These are phyloP conservation scores for Knipowitschia caucasica DNA, from an alignment of 2,797 vertebrate species.

Conservation along the genomic window DNA sequence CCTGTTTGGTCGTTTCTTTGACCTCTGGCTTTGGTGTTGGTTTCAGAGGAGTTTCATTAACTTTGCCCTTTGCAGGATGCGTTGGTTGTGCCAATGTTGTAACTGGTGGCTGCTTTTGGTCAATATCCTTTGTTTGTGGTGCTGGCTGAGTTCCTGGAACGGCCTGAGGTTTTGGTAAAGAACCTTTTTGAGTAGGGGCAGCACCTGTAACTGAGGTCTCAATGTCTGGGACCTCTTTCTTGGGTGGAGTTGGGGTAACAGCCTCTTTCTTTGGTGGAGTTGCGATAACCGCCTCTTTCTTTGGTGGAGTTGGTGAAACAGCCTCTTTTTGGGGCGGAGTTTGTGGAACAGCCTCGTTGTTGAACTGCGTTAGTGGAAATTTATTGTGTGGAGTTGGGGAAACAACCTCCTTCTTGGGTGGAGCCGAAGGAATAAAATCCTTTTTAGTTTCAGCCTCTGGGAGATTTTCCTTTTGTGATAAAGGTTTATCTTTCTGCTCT, in stretches of 20 bases:
- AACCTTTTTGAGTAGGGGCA: neutral
- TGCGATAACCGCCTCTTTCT: slow-evolving; percentile 29
- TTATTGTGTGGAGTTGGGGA: too few species aligned
- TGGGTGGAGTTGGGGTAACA: too few species aligned
- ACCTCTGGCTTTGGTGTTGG: too few species aligned
- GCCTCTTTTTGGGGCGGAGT: slow-evolving; percentile 7
- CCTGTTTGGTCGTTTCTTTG: slow-evolving; percentile 45
- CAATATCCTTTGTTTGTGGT: too few species aligned
- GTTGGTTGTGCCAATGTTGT: slow-evolving; percentile 53
- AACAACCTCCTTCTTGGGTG: slow-evolving; percentile 27
- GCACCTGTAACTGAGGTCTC: too few species aligned
- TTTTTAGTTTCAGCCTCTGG: slow-evolving; percentile 20
- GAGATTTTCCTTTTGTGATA: slow-evolving; percentile 36
- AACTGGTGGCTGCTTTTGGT: neutral
- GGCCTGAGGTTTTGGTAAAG: too few species aligned
- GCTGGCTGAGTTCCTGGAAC: too few species aligned
- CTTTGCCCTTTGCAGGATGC: slow-evolving; percentile 41
- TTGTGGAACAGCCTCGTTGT: slow-evolving; percentile 20
- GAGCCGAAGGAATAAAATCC: slow-evolving; percentile 25
- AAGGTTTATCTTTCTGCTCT: slow-evolving; percentile 31
- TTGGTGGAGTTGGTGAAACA: slow-evolving; percentile 5
- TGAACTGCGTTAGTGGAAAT: too few species aligned
- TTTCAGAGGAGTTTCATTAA: too few species aligned
- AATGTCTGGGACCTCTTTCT: too few species aligned
- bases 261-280: too few species aligned